Evolutionary conservation across 2,888 invertebrate genomes (phyloP), one percentile per base, ranked within the genome.

Genomic region (Erebia palarica): DNA sequence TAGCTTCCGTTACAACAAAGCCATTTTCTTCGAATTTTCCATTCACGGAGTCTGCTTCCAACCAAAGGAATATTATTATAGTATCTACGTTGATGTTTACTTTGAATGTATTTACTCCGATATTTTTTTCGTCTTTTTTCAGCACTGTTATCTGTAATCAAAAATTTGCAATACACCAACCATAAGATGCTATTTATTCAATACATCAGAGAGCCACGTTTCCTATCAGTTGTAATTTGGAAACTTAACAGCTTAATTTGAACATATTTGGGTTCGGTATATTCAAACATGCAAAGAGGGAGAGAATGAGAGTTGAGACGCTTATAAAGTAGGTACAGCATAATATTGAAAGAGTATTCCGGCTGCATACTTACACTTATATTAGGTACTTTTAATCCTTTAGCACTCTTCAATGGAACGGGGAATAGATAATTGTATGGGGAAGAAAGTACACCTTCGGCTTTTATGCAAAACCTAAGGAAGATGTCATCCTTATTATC

Each of bases 21-120:
- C 97, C 97, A 86, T 98, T 97, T 77, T 96, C 95, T 1, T 95
- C 95, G 84, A 97, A 97, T 71, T 87, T 89, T 1, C 97, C 97
- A 13, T 81, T 83, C 57, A 91, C 82, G 4, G 85, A 82, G 3
- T 84, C 86, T 0, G 94, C 84, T 75, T 96, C 96, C 27, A 96
- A 84, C 96, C 96, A 96, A 1, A 96, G 94, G 84, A 96, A 97
- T 9, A 95, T 87, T 0, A 96, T 94, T 51, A 96, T 89, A 1
- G 91, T 89, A 75, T 95, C 90, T 0, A 94, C 84, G 60, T 76
- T 77, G 10, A 92, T 80, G 47, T 83, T 81, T 11, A 93, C 79
- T 1, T 76, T 69, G 76, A 82, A 88, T 77, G 59, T 68, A 21
- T 68, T 69, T 16, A 63, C 65, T 3, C 44, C 42, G 18, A 63